Evolutionary conservation across 2,113 vertebrate species (phyloP).

Genomic region (Chionomys nivalis): DNA sequence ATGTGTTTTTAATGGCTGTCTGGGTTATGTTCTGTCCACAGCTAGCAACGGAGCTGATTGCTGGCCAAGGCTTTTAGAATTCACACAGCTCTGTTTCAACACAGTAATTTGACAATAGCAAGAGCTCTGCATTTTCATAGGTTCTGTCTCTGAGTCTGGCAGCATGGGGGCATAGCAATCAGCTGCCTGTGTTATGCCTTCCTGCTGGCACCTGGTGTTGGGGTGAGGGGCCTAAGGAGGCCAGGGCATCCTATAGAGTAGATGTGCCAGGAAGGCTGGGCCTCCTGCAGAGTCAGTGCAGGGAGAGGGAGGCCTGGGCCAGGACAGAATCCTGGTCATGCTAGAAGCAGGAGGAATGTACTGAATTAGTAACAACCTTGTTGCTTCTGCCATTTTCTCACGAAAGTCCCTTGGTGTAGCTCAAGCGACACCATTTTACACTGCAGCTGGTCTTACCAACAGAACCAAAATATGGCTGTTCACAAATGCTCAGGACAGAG

Average conservation of each 20-base stretch:
- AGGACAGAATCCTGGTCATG: background rate
- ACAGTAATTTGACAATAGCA: background rate
- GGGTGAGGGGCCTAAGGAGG: background rate
- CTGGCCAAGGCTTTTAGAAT: slow-evolving; percentile 33
- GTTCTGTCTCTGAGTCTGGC: background rate
- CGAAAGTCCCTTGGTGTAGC: background rate
- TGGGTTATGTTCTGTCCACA: slow-evolving; percentile 57
- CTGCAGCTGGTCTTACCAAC: background rate
- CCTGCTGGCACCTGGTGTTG: accelerated
- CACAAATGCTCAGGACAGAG: accelerated
- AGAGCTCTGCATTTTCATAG: background rate
- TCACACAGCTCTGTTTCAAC: slow-evolving; percentile 28
- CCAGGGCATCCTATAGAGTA: background rate
- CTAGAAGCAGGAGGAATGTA: background rate
- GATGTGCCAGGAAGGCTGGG: too few species aligned
- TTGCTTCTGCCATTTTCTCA: background rate
- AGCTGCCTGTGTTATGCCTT: background rate
- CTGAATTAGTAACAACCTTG: accelerated
- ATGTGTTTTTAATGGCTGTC: slow-evolving; percentile 67
- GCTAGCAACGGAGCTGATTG: background rate
- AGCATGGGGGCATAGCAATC: background rate
- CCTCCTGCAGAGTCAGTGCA: background rate
- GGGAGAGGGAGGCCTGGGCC: background rate
- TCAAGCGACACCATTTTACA: accelerated
- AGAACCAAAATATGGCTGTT: accelerated